A percentile compares a stretch with the other conserved stretches of the same genome.
Conservation (phyloP, 2,113 vertebrate genomes). For the Aramus guarauna region DNA sequence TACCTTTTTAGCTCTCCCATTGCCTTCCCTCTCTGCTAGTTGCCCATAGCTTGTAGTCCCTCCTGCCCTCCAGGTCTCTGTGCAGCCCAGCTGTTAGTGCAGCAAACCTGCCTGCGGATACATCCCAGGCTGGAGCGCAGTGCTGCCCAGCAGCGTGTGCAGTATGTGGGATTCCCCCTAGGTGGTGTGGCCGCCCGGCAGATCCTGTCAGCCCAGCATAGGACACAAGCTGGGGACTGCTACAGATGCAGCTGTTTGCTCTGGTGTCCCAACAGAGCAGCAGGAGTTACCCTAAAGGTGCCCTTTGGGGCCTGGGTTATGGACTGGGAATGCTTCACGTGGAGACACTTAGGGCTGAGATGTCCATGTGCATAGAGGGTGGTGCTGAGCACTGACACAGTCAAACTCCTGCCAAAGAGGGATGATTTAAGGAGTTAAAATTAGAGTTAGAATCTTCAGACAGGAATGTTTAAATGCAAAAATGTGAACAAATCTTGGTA, state of each 20-base stretch:
- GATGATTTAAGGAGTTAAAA: not conserved
- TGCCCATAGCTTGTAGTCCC: not conserved
- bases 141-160: not conserved
- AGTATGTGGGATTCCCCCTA: not conserved
- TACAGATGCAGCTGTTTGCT: not conserved
- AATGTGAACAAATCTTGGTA: not conserved
- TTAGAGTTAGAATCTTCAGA: not conserved
- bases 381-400: not conserved
- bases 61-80: not conserved
- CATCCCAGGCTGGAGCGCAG: accelerated
- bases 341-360: not conserved
- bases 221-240: not conserved
- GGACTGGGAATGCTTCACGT: not conserved
- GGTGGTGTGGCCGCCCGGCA: not conserved
- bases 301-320: not conserved
- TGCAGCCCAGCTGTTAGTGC: not conserved
- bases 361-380: not conserved
- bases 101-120: not conserved
- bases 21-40: not conserved
- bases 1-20: not conserved
- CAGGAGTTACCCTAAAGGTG: not conserved
- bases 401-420: not conserved
- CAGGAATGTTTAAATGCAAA: not conserved
- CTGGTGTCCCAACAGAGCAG: not conserved
- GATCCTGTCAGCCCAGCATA: not conserved